A percentile compares a stretch with the other conserved stretches of the same genome.
These are phyloP conservation scores for Urocolius indicus DNA, from an alignment of 2,113 vertebrate genomes.

Conservation along the genomic window DNA sequence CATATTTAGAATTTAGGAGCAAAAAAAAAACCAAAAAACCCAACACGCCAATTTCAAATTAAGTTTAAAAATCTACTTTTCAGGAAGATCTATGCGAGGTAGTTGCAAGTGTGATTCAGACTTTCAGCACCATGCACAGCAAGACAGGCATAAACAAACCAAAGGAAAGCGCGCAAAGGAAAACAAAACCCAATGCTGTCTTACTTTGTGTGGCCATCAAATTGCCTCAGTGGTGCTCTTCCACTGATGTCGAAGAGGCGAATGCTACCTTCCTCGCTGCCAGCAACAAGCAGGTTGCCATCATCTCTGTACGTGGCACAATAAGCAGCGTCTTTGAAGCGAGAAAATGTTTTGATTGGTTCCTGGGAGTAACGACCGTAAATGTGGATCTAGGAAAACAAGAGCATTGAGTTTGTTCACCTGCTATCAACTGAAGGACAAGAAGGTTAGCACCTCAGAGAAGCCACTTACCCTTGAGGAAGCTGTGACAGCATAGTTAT, in stretches of 20 bases:
- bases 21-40: not conserved
- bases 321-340: slow-evolving; percentile 91
- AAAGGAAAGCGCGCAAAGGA: fast-evolving
- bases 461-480: slow-evolving; percentile 88
- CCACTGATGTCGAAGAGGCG: slow-evolving; percentile 89
- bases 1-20: not conserved
- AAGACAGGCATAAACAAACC: fast-evolving
- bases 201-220: slow-evolving; percentile 92
- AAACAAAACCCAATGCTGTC: not conserved
- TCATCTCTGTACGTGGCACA: slow-evolving; percentile 90
- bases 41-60: not conserved
- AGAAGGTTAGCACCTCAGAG: fast-evolving
- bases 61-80: not conserved
- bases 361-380: slow-evolving; percentile 93
- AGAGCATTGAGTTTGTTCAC: fast-evolving
- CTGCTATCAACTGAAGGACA: fast-evolving
- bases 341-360: slow-evolving; percentile 90
- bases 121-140: not conserved
- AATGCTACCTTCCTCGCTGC: slow-evolving; percentile 88
- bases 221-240: slow-evolving; percentile 88
- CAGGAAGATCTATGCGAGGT: fast-evolving
- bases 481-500: slow-evolving; percentile 94
- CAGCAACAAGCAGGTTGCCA: slow-evolving; percentile 89
- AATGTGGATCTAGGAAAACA: slow-evolving; percentile 86
- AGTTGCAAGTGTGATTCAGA: not conserved